Evolutionary conservation across 2,113 vertebrate genomes (phyloP).

Genomic region (Scalopus aquaticus): DNA sequence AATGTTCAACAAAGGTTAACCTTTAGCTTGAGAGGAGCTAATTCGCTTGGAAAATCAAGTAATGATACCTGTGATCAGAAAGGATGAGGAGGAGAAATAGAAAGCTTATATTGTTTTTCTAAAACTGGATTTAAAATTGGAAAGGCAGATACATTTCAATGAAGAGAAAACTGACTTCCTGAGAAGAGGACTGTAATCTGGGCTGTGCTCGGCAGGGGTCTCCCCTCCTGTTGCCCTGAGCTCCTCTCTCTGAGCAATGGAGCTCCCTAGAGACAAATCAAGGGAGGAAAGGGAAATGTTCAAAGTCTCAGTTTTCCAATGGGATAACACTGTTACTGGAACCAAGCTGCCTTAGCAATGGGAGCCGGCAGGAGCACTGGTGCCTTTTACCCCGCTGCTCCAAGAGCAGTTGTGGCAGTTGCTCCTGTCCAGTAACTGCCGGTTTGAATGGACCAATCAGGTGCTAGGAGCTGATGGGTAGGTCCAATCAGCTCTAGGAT

Average conservation of each 20-base stretch:
- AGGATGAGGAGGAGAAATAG: not conserved
- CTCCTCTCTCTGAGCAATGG: not conserved
- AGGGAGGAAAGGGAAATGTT: not conserved
- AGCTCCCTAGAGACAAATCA: not conserved
- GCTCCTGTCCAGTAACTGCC: too few species aligned
- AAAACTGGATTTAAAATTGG: slow-evolving; percentile 23
- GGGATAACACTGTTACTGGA: too few species aligned
- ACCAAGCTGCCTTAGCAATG: too few species aligned
- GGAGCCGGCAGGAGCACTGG: too few species aligned
- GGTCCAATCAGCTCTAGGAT: too few species aligned
- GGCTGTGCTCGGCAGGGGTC: not conserved
- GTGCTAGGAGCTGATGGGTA: too few species aligned
- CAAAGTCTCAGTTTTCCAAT: not conserved
- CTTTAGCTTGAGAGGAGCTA: not conserved
- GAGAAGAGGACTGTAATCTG: not conserved
- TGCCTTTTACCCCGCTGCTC: too few species aligned
- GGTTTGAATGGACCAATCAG: too few species aligned
- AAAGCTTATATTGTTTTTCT: not conserved
- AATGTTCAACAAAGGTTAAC: not conserved
- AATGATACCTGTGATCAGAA: not conserved
- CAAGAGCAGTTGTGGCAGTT: too few species aligned
- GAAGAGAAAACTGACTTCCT: not conserved
- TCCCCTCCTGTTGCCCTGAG: not conserved
- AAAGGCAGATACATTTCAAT: not conserved
- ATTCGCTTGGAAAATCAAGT: not conserved